Base-by-base conservation (phyloP, 2,113 vertebrate genomes). In the Urocitellus parryii region DNA sequence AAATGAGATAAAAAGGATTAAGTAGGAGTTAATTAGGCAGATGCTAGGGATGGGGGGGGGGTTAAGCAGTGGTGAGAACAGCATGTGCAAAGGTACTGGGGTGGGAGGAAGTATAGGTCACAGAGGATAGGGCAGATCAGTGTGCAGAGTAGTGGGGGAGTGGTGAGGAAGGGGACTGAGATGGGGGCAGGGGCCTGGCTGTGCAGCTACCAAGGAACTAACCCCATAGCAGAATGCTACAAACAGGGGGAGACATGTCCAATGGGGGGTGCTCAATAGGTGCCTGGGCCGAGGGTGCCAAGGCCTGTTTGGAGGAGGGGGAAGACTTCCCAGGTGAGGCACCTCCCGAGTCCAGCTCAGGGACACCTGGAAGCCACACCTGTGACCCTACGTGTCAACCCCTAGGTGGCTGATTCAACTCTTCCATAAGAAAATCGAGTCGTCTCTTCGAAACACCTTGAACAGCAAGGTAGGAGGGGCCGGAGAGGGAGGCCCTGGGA, bases 331-430 rank as follows among this genome's bases (percentile, higher is more conserved):
- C 37, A 58, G 63, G 84, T 8, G 73, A 91, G 42, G 39, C 1
- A n/a, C 61, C 22, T 85, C 12, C 58, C 2, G 51, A 67, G n/a
- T 29, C 13, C 34, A 80, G 37, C 56, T 22, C 32, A 24, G 65
- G 27, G 5, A 84, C 16, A 17, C 13, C 63, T 27, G 5, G 74
- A 80, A 79, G 78, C 68, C 83, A 95, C 84, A 95, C 4, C 0
- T 14, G 1, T 86, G 56, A 45, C 51, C 73, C 72, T 70, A 17
- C n/a, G 0, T 94, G 25, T 32, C 90, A 32, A 81, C 83, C 83
- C 86, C 77, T 91, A 99, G 98, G 74, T 98, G 98, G 98, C 88
- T 99, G 97, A 98, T 98, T n/a, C 97, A 93, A 48, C 93, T 99
- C 13, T 98, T 99, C 97, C 80, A 45, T 4, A 48, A 8, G 0